Evolutionary conservation across 1,140 invertebrate species (phyloP), one percentile per base, ranked within the genome.

Genomic region (Chelonus insularis): DNA sequence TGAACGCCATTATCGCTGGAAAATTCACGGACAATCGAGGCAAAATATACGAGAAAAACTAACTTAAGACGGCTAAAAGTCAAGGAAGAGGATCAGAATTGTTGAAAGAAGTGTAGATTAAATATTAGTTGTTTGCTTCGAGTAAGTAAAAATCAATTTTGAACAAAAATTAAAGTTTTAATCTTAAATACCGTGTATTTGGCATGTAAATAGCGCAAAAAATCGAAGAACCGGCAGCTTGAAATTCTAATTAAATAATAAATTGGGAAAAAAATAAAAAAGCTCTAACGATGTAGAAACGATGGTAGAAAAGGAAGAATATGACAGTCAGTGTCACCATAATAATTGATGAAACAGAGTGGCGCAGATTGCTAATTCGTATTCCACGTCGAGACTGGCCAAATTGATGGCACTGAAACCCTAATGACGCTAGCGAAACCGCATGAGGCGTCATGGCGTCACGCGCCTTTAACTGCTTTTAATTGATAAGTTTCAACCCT

Each of bases 291-390:
- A 4, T 36, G 1, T 29, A 23, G 12, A 20, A 6, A 47, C 3
- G 29, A 32, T n/a, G n/a, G 23, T 9, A 18, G 0, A n/a, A 52
- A 52, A 36, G 18, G 34, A 55, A 55, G 39, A 37, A 4, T 37
- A 5, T 55, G 51, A 55, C 39, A 32, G 51, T 55, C 39, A 23
- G 12, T n/a, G 50, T 32, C 41, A 32, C 23, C 14, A 55, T 55
- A 61, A 61, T 61, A 61, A 61, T 61, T 61, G 59, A 61, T 61
- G 59, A 60, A 47, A 48, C 47, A 55, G 51, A 39, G 52, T 48
- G 51, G 39, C 50, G 25, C 59, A 55, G 59, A 55, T 61, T 61
- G 59, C 59, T 61, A 61, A 61, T 61, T 61, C 51, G 59, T 61
- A 61, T 61, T 61, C 50, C 51, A 61, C 59, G 59, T 61, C 51